These are phyloP conservation scores for Myripristis jacobus DNA, from an alignment of 2,797 vertebrate species.

Conservation along the genomic window DNA sequence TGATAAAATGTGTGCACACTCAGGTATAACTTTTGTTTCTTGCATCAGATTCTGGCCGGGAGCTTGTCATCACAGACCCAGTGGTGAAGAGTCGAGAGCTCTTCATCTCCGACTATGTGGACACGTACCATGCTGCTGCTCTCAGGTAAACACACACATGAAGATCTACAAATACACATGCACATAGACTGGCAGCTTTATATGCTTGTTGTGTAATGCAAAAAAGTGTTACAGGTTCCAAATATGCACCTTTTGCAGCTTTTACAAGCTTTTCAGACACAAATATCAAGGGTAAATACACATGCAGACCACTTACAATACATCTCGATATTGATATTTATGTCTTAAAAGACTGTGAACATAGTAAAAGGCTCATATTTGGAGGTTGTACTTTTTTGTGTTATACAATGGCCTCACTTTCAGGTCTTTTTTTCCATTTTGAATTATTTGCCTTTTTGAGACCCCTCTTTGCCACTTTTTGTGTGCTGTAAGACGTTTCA, in stretches of 20 bases:
- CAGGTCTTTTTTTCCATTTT: too few species aligned
- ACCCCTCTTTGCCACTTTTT: too few species aligned
- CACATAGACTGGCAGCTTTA: neutral
- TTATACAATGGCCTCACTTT: too few species aligned
- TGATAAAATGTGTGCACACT: constrained; percentile 11
- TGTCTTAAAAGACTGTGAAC: neutral
- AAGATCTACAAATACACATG: neutral
- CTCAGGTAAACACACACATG: constrained; percentile 88
- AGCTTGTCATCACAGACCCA: constrained; percentile 97
- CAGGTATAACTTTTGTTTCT: constrained; percentile 20
- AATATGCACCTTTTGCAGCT: too few species aligned
- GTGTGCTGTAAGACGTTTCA: neutral
- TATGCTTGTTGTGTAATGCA: neutral
- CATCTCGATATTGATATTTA: too few species aligned
- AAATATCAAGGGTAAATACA: too few species aligned
- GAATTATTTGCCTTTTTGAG: too few species aligned
- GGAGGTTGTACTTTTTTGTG: too few species aligned
- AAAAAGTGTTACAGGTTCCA: too few species aligned
- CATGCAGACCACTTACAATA: too few species aligned
- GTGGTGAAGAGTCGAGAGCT: constrained; percentile 98
- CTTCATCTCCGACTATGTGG: constrained; percentile 98
- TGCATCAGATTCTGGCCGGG: constrained; percentile 93
- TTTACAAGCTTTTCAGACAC: too few species aligned
- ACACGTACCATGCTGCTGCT: constrained; percentile 98
- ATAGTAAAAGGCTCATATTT: neutral